Base-by-base conservation (phyloP, 2,797 vertebrate species). In the Botia almorhae region DNA sequence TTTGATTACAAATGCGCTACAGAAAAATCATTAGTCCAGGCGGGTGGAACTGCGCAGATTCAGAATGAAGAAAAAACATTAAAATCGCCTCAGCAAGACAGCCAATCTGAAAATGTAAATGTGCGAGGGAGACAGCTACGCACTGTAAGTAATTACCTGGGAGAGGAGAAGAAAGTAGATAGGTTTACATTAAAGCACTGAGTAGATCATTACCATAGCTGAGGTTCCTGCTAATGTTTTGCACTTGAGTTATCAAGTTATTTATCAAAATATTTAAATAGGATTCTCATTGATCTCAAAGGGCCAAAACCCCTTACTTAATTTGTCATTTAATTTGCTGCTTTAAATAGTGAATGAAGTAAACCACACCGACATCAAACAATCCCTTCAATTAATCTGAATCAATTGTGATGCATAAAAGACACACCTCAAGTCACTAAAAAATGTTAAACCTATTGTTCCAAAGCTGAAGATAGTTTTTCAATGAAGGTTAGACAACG, bases 1-100 rank as follows among this genome's bases (percentile, higher is more conserved):
- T 94, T 94, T 95, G 94, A 95, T 95, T 95, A 94, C 90, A 93
- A 94, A 93, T 93, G 92, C 90, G 90, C 92, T 91, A 92, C 92
- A 91, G 89, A 92, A 93, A 93, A 94, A 93, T 94, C 93, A 94
- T 95, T 95, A 94, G 92, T 91, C 92, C 93, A 93, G 90, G 86
- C 90, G 89, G 88, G 92, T 91, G 93, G 93, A 94, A 95, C 92
- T 56, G 88, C 90, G 89, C 68, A 77, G 91, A 93, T 94, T 92
- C 81, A 63, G 73, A 85, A 84, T 78, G 93, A 84, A 92, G 92
- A 91, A 93, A 92, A 90, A 86, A 89, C 92, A 93, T 94, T 92
- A 93, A 92, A 93, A 91, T 84, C 89, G 89, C 89, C 89, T 94
- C 91, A 89, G 61, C 84, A 88, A 92, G 90, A 72, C 87, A 88